Conservation (phyloP, 2,888 invertebrate species). For the Hartigia nigra region DNA sequence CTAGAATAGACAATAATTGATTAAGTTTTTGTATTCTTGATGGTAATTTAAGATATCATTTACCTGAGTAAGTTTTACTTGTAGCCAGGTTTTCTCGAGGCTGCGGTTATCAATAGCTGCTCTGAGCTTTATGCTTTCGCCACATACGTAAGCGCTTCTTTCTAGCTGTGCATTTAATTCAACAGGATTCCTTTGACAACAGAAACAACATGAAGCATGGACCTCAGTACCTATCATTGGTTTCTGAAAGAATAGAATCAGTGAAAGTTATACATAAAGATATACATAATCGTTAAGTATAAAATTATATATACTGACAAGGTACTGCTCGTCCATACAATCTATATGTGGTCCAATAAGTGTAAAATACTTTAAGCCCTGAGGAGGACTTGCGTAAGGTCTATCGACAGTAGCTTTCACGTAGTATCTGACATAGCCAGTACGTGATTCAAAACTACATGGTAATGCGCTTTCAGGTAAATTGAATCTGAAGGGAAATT, state of each 20-base stretch:
- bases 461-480: slow-evolving; percentile 80
- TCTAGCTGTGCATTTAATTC: slow-evolving; percentile 76
- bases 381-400: slow-evolving; percentile 82
- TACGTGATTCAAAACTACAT: slow-evolving; percentile 81
- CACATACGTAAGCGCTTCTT: slow-evolving; percentile 80
- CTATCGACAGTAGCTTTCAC: slow-evolving; percentile 79
- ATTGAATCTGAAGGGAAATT: slow-evolving; percentile 76
- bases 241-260: slow-evolving; percentile 66
- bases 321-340: slow-evolving; percentile 83
- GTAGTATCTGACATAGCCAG: slow-evolving; percentile 79
- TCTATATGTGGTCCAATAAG: slow-evolving; percentile 82
- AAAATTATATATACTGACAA: slow-evolving; percentile 66
- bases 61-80: slow-evolving; percentile 71
- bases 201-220: slow-evolving; percentile 76
- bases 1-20: slow-evolving; percentile 63
- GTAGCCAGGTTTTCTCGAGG: slow-evolving; percentile 70
- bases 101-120: slow-evolving; percentile 79
- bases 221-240: slow-evolving; percentile 74
- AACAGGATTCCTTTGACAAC: slow-evolving; percentile 78
- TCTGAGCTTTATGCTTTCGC: slow-evolving; percentile 76
- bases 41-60: background rate
- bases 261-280: background rate
- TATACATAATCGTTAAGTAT: background rate
- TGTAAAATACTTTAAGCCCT: slow-evolving; percentile 84
- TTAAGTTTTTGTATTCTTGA: slow-evolving; percentile 1